Evolutionary conservation across 2,113 vertebrate genomes (phyloP), one percentile per base, ranked within the genome.

Genomic region (Crotalus horridus): DNA sequence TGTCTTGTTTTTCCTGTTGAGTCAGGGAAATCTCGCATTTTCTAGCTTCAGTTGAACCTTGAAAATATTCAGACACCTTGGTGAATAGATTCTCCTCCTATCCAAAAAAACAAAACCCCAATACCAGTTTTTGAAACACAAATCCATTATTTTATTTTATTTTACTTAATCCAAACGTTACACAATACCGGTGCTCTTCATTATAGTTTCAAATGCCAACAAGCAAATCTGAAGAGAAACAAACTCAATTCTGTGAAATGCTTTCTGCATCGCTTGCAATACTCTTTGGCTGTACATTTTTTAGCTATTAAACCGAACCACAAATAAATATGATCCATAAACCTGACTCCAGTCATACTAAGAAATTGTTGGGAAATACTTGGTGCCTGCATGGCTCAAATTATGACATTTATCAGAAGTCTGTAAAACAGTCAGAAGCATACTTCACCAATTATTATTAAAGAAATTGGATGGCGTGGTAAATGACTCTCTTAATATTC

Each of bases 31-130:
- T 93, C 33, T 92, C 94, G 90, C 2, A 89, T 90, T 95, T 94
- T 95, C 95, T 92, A 74, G 88, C 95, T 95, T 96, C 94, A 20
- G 91, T 92, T 94, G 93, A 94, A 87, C 96, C 97, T 95, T 98
- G 97, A 98, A 98, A 99, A 98, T 99, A 99, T 96, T 98, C 98
- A 48, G 98, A 99, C 1, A 88, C 95, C 97, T 96, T 97, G 93
- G 24, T 97, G 93, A 95, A 92, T 95, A 95, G 61, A 90, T 95
- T 94, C 96, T 97, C 96, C 90, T 93, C 94, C 97, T 97, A 96
- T 81, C 96, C 89, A 94, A 95, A 97, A 97, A 97, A 95, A 97
- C 95, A 81, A 6, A 33, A 9, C 0, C 33, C 74, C 33, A 97
- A 97, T 23, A 97, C 93, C 96, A 86, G 92, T 96, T 97, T 97